Percentiles rank a stretch among this genome's conserved stretches.
These are phyloP conservation scores for Drosophila mayri DNA, from an alignment of 1,140 invertebrate species.

Conservation along the genomic window DNA sequence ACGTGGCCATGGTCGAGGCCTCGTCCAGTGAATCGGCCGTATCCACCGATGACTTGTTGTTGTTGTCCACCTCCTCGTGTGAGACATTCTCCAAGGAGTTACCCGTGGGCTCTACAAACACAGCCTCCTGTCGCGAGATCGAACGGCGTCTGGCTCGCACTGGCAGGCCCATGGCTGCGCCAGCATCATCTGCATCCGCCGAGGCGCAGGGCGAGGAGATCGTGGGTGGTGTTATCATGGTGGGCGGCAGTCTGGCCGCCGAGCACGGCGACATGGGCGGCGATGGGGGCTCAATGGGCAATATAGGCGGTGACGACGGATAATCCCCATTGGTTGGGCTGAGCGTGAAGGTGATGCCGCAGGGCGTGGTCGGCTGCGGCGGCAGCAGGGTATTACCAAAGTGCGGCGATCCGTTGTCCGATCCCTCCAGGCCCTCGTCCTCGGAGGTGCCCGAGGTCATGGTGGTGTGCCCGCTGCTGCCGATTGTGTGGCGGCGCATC, in stretches of 20 bases:
- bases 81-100: slow-evolving; percentile 88
- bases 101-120: slow-evolving; percentile 89
- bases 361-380: slow-evolving; percentile 80
- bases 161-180: slow-evolving; percentile 68
- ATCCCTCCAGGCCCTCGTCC: slow-evolving; percentile 74
- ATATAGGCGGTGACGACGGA: slow-evolving; percentile 73
- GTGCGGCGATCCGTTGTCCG: slow-evolving; percentile 75
- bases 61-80: slow-evolving; percentile 86
- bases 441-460: slow-evolving; percentile 52
- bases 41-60: slow-evolving; percentile 82
- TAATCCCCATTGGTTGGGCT: slow-evolving; percentile 86
- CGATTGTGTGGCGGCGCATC: slow-evolving; percentile 78
- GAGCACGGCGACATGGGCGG: slow-evolving; percentile 85
- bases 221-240: slow-evolving; percentile 9
- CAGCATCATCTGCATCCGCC: slow-evolving; percentile 66
- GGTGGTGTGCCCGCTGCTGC: slow-evolving; percentile 70
- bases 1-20: slow-evolving; percentile 79
- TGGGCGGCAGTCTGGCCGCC: slow-evolving; percentile 11
- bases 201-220: slow-evolving; percentile 49
- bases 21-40: slow-evolving; percentile 86
- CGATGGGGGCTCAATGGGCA: slow-evolving; percentile 82
- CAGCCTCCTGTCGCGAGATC: slow-evolving; percentile 92
- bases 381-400: slow-evolving; percentile 76
- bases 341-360: slow-evolving; percentile 89
- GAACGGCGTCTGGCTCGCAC: slow-evolving; percentile 87